A percentile compares a stretch with the other conserved stretches of the same genome.
phyloP scores from a whole-genome alignment of 2,888 invertebrate species.

The Tenthredo amoena region DNA sequence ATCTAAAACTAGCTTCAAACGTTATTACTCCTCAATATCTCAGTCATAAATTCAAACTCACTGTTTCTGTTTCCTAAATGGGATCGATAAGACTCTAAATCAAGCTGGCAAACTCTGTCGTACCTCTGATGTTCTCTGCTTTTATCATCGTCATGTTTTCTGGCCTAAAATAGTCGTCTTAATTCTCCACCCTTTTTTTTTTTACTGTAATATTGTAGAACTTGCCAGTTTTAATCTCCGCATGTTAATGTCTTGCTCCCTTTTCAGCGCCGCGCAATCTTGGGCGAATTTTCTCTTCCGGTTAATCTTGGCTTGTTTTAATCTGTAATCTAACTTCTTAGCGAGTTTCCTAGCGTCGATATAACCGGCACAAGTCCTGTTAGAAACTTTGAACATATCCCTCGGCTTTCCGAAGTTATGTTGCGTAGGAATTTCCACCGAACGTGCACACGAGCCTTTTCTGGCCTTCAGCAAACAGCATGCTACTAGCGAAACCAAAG shows the following conservation, averaged over 20 bases:
- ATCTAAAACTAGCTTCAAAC: background rate
- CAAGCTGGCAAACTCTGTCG: conserved; percentile 61
- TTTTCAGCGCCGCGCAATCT: conserved; percentile 6
- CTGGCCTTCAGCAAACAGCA: conserved; percentile 18
- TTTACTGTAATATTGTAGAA: background rate
- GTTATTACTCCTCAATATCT: background rate
- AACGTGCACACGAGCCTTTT: conserved; percentile 1
- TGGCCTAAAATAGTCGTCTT: conserved; percentile 47
- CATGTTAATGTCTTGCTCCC: background rate
- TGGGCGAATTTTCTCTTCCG: conserved; percentile 6
- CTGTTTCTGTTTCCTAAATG: conserved; percentile 62
- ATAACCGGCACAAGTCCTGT: background rate
- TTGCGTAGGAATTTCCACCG: background rate
- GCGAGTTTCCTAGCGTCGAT: background rate
- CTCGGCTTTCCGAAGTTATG: background rate
- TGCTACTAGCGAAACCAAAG: conserved; percentile 4
- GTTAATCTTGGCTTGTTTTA: background rate
- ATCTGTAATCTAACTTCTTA: conserved; percentile 12
- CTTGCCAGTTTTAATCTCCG: conserved; percentile 34
- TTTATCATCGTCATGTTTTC: conserved; percentile 56
- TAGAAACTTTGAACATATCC: background rate
- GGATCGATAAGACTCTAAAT: conserved; percentile 67
- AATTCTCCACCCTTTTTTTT: background rate
- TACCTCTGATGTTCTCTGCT: conserved; percentile 59
- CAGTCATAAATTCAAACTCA: conserved; percentile 54